Evolutionary conservation across 2,888 invertebrate species (phyloP).

Genomic region (Zootermopsis nevadensis): DNA sequence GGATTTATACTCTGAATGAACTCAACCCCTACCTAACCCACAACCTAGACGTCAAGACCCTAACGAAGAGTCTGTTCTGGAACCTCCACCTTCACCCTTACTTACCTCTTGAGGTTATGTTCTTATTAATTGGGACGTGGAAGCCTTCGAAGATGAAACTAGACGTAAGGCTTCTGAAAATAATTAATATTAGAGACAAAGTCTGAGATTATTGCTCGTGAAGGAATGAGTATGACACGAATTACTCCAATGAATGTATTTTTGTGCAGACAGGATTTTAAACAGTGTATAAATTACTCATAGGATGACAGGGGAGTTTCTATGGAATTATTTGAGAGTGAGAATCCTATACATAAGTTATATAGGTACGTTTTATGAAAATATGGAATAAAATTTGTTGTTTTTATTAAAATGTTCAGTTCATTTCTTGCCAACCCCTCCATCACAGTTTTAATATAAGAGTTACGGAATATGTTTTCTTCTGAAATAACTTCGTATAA

Average conservation of each 20-base stretch:
- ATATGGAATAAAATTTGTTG: no score
- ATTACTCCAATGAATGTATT: neutral
- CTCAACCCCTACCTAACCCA: neutral
- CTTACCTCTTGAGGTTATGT: slow-evolving; percentile 7
- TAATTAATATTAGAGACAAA: neutral
- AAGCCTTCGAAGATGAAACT: neutral
- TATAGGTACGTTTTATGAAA: no score
- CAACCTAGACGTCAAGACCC: neutral
- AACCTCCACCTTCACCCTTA: neutral
- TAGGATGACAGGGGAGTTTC: no score
- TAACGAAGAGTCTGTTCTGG: neutral
- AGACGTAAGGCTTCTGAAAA: neutral
- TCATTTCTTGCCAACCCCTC: no score
- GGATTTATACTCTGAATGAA: slow-evolving; percentile 4
- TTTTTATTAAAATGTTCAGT: no score
- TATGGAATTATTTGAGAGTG: no score
- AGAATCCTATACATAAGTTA: no score
- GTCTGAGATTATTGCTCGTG: neutral
- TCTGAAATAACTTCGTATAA: no score
- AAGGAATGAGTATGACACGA: neutral
- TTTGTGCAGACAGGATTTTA: no score
- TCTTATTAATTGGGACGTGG: neutral
- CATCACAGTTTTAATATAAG: no score
- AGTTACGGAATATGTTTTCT: no score
- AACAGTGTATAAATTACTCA: no score